Percentiles rank a stretch among this genome's conserved stretches.
These are phyloP conservation scores for Mus spicilegus DNA, from an alignment of 2,113 vertebrate species.

Conservation along the genomic window DNA sequence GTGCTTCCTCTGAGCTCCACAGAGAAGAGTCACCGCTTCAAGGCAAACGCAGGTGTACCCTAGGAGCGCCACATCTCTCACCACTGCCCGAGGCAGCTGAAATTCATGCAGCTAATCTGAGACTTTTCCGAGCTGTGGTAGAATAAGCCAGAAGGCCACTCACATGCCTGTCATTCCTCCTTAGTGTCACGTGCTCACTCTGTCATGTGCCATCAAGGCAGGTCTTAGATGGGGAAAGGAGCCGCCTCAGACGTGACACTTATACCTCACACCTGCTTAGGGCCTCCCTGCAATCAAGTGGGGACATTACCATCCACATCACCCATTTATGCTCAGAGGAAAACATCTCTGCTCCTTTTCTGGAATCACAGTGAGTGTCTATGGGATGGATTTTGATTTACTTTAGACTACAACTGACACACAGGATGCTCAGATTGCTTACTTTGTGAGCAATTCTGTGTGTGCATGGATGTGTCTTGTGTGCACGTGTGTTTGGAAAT, in stretches of 20 bases:
- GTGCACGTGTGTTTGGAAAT: too few species aligned
- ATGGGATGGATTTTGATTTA: background rate
- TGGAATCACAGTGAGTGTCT: background rate
- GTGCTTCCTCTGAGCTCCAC: slow-evolving; percentile 10
- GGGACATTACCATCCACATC: rapidly evolving
- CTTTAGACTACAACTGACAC: background rate
- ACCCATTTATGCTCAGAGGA: background rate
- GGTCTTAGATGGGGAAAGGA: background rate
- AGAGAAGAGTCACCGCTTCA: background rate
- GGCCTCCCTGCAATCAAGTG: background rate
- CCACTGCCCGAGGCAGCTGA: background rate
- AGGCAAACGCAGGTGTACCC: background rate
- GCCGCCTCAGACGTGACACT: background rate
- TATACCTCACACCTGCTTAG: background rate
- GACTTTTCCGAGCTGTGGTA: rapidly evolving
- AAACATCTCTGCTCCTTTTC: background rate
- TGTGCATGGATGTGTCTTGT: background rate
- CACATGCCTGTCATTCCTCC: rapidly evolving
- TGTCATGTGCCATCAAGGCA: rapidly evolving
- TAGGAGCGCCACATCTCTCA: background rate
- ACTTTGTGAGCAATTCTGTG: background rate
- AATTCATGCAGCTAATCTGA: rapidly evolving
- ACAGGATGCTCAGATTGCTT: background rate
- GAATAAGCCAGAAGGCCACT: rapidly evolving
- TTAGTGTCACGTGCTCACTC: background rate